Evolutionary conservation across 2,797 vertebrate species (phyloP).

Genomic region (Choloepus didactylus): DNA sequence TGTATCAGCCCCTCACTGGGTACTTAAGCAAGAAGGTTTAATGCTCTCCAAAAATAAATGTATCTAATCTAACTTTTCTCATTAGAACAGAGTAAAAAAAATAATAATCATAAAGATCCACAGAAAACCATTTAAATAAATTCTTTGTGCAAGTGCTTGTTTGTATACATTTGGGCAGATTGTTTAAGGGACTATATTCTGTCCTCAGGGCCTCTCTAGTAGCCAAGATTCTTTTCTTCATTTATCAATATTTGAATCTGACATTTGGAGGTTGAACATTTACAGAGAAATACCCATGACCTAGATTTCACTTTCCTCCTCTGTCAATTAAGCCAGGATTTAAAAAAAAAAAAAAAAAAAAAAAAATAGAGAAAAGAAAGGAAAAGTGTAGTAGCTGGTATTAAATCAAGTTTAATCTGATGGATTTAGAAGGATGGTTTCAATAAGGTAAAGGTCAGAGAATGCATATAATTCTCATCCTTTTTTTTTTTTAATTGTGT

Average conservation of each 20-base stretch:
- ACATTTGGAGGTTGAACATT: constrained; percentile 14
- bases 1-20: background rate
- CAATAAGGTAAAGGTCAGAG: constrained; percentile 18
- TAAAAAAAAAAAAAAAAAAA: background rate
- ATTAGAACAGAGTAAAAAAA: background rate
- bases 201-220: background rate
- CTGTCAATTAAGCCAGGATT: constrained; percentile 4
- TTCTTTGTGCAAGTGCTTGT: background rate
- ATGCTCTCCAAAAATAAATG: background rate
- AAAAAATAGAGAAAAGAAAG: background rate
- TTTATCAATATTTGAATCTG: constrained; percentile 54
- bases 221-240: background rate
- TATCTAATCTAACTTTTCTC: background rate
- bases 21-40: background rate
- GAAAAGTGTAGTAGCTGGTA: background rate
- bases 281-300: background rate
- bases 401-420: constrained; percentile 54
- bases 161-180: background rate
- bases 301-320: constrained; percentile 5
- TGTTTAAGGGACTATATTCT: background rate
- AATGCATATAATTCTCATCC: background rate
- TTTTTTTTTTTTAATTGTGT: background rate
- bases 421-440: background rate
- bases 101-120: background rate
- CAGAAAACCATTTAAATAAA: background rate